phyloP scores from a whole-genome alignment of 2,888 invertebrate genomes.

The Cephus pulcher region DNA sequence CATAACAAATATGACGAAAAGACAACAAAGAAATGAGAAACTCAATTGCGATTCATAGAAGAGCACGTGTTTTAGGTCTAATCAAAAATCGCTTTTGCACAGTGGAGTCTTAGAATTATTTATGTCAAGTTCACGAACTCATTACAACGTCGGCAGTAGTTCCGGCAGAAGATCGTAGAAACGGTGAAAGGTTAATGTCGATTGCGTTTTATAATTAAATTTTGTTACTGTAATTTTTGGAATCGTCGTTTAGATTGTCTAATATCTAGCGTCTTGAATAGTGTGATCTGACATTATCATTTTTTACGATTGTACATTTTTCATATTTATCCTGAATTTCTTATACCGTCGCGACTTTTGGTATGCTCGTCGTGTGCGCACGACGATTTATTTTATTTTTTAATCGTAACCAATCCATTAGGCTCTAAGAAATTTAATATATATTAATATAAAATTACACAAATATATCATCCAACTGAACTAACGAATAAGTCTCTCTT shows the following conservation, averaged over 20 bases:
- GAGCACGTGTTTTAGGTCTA: neutral
- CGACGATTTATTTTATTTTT: constrained; percentile 24
- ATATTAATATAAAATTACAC: constrained; percentile 42
- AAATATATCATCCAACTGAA: constrained; percentile 45
- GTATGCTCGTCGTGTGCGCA: neutral
- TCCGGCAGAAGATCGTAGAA: neutral
- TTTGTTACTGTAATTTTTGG: neutral
- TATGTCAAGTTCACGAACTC: neutral
- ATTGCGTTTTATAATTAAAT: neutral
- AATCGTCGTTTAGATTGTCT: neutral
- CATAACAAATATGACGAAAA: neutral
- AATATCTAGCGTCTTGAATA: constrained; percentile 12
- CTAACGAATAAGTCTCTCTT: constrained; percentile 11
- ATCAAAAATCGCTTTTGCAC: neutral
- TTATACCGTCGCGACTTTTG: neutral
- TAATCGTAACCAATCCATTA: constrained; percentile 49
- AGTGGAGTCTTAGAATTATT: neutral
- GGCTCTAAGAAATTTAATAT: constrained; percentile 58
- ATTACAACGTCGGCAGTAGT: neutral
- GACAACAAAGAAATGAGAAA: neutral
- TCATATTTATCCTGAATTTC: constrained; percentile 18
- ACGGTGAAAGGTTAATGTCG: neutral
- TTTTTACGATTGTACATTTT: constrained; percentile 23
- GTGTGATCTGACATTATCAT: constrained; percentile 29
- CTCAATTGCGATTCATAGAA: neutral